Evolutionary conservation across 2,888 invertebrate genomes (phyloP).

Genomic region (Drosophila phalerata): DNA sequence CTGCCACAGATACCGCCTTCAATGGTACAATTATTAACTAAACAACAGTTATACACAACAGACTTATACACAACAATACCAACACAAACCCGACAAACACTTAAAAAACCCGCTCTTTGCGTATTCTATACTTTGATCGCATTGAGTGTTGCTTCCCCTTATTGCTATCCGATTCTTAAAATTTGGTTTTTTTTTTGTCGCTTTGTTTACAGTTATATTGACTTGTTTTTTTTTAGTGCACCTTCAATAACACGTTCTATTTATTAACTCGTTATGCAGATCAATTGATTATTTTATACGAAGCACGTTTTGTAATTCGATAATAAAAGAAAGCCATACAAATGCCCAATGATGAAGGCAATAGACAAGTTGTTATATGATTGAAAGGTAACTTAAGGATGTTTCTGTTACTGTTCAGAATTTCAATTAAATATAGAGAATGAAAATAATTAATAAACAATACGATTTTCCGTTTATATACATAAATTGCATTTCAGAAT

Average conservation of each 20-base stretch:
- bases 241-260: constrained; percentile 38
- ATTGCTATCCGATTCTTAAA: constrained; percentile 19
- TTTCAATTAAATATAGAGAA: too few relatives aligned
- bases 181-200: constrained; percentile 10
- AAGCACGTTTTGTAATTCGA: constrained; percentile 43
- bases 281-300: constrained; percentile 26
- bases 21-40: constrained; percentile 13
- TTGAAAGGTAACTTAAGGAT: too few relatives aligned
- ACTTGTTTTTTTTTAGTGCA: constrained; percentile 69
- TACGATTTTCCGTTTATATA: too few relatives aligned
- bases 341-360: neutral
- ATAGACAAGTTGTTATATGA: too few relatives aligned
- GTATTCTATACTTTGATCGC: constrained; percentile 33
- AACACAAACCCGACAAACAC: neutral
- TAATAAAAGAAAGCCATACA: constrained; percentile 1
- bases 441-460: too few relatives aligned
- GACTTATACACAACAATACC: constrained; percentile 2
- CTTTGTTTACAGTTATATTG: constrained; percentile 44
- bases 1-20: constrained; percentile 23
- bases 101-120: constrained; percentile 38
- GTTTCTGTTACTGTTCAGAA: too few relatives aligned
- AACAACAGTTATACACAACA: constrained; percentile 13
- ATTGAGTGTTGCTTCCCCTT: constrained; percentile 48
- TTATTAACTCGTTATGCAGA: constrained; percentile 26
- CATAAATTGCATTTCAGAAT: too few relatives aligned